Evolutionary conservation across 2,888 invertebrate genomes (phyloP).

Genomic region (Germaria angustata): DNA sequence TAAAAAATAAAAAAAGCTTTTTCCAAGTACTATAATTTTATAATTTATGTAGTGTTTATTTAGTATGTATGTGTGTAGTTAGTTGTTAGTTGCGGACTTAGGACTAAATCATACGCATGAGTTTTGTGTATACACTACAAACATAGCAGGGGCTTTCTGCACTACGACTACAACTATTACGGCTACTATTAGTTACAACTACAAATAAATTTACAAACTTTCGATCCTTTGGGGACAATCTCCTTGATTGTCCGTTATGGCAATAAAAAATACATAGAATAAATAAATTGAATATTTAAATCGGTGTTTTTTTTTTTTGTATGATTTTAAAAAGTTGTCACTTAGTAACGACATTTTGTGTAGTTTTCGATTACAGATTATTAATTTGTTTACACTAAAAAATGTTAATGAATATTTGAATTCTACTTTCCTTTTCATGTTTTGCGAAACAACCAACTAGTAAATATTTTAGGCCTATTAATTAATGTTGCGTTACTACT

Average conservation of each 20-base stretch:
- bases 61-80: not conserved
- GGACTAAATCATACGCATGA: constrained; percentile 29
- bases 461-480: constrained; percentile 1
- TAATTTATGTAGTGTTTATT: not conserved
- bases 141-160: not conserved
- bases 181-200: constrained; percentile 40
- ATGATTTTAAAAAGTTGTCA: not conserved
- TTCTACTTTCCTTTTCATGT: not conserved
- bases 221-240: constrained; percentile 1
- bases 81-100: constrained; percentile 9
- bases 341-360: not conserved
- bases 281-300: constrained; percentile 8
- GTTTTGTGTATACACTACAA: constrained; percentile 2
- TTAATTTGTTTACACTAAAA: not conserved
- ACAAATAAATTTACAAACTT: constrained; percentile 57
- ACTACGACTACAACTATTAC: constrained; percentile 32
- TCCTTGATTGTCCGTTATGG: constrained; percentile 21
- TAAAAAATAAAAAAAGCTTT: constrained; percentile 3
- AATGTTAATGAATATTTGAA: not conserved
- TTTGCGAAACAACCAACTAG: constrained; percentile 6
- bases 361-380: not conserved
- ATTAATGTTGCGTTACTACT: constrained; percentile 3
- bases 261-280: constrained; percentile 32
- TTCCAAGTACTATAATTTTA: constrained; percentile 6
- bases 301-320: constrained; percentile 5